phyloP scores from a whole-genome alignment of 2,888 invertebrate species.

The Agrypnus murinus region DNA sequence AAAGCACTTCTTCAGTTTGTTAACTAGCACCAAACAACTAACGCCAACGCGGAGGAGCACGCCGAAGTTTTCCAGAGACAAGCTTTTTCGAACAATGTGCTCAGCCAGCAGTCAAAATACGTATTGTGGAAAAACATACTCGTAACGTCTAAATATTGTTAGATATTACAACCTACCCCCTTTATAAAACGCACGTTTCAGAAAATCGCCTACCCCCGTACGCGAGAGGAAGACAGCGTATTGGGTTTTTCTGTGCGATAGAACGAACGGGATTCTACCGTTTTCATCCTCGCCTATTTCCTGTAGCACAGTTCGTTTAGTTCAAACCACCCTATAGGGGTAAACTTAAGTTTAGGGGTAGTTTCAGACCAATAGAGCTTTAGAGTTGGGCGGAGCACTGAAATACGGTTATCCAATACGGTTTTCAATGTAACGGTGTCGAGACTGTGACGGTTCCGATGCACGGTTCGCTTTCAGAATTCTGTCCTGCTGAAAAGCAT shows the following conservation, averaged over 20 bases:
- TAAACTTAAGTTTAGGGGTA: constrained; percentile 70
- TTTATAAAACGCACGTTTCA: constrained; percentile 45
- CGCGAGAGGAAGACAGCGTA: constrained; percentile 56
- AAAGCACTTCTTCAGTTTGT: constrained; percentile 29
- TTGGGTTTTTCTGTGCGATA: constrained; percentile 39
- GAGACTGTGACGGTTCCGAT: constrained; percentile 51
- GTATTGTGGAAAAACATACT: constrained; percentile 71
- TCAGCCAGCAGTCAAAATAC: constrained; percentile 64
- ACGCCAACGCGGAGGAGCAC: constrained; percentile 31
- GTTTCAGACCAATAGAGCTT: constrained; percentile 70
- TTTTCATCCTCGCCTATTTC: constrained; percentile 54
- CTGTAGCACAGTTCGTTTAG: constrained; percentile 56
- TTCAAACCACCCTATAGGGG: constrained; percentile 70
- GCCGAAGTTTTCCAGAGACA: constrained; percentile 39
- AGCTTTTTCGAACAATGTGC: constrained; percentile 59
- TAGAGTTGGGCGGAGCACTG: constrained; percentile 67
- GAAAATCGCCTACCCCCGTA: constrained; percentile 55
- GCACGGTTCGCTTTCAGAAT: constrained; percentile 44
- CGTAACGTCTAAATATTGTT: constrained; percentile 70
- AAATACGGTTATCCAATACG: constrained; percentile 73
- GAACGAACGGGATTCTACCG: constrained; percentile 54
- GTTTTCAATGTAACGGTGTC: constrained; percentile 69
- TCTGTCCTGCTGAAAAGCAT: constrained; percentile 53
- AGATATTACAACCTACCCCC: constrained; percentile 67
- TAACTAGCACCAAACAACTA: constrained; percentile 16